These are phyloP conservation scores for Spodoptera littoralis DNA, from an alignment of 2,888 invertebrate species.

Conservation along the genomic window DNA sequence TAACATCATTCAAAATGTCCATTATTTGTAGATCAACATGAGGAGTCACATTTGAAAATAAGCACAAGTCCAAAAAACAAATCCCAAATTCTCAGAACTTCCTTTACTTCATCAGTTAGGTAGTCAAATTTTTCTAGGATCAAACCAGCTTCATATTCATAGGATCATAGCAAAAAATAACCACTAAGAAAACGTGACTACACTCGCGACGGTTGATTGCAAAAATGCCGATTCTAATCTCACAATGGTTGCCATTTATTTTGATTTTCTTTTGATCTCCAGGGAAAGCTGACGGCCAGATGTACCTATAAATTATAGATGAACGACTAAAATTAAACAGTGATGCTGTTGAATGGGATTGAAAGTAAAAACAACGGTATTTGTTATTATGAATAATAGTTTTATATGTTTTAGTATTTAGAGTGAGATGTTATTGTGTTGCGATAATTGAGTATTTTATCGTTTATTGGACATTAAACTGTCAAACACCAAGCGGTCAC, in stretches of 20 bases:
- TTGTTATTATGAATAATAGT: no score
- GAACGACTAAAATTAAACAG: not conserved
- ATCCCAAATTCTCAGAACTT: not conserved
- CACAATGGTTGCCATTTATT: constrained; percentile 9
- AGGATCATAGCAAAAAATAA: constrained; percentile 13
- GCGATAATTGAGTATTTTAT: no score
- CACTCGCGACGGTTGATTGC: constrained; percentile 9
- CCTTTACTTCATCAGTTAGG: constrained; percentile 1
- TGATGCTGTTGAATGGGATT: not conserved
- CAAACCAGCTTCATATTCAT: no score
- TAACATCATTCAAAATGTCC: no score
- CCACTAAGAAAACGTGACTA: constrained; percentile 28
- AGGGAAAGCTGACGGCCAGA: constrained; percentile 22
- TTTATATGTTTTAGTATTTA: no score
- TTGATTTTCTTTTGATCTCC: constrained; percentile 19
- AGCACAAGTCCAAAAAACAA: no score
- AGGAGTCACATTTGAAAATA: no score
- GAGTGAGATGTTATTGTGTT: no score
- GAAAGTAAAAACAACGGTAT: no score
- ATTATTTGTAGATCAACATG: no score
- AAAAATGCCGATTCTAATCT: constrained; percentile 28
- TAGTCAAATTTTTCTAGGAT: constrained; percentile 9
- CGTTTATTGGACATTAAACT: no score
- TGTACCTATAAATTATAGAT: not conserved
- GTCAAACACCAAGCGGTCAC: no score